Conservation (phyloP, 2,797 vertebrate species). For the Pipistrellus pygmaeus region DNA sequence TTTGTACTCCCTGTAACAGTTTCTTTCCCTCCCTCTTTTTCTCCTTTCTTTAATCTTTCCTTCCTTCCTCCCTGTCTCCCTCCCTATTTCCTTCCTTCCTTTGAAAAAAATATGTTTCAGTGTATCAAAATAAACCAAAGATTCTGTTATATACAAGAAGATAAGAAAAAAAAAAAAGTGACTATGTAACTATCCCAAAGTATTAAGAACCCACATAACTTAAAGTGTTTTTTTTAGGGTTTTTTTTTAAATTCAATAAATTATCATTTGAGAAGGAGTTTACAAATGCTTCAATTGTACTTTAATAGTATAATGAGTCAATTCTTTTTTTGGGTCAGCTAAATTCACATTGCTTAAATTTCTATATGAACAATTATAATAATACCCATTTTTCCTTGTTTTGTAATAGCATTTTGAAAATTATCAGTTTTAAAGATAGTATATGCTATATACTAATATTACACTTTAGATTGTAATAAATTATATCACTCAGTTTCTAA, state of each 20-base stretch:
- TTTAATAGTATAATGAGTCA: slow-evolving; percentile 33
- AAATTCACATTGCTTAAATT: slow-evolving; percentile 23
- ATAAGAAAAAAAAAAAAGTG: slow-evolving; percentile 56
- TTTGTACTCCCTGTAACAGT: neutral
- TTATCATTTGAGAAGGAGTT: slow-evolving; percentile 32
- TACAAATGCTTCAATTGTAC: neutral
- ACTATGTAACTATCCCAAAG: slow-evolving; percentile 6
- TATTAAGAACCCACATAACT: slow-evolving; percentile 20
- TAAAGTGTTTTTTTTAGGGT: neutral
- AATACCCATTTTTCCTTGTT: neutral
- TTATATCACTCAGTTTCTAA: neutral
- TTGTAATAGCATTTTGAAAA: slow-evolving; percentile 30
- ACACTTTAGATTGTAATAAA: neutral
- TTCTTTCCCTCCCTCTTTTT: neutral
- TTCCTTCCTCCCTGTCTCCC: neutral
- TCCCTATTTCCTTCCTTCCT: neutral
- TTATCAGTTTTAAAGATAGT: neutral
- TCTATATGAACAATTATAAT: neutral
- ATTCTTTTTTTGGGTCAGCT: slow-evolving; percentile 40
- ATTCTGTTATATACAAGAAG: slow-evolving; percentile 60
- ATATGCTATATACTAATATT: neutral
- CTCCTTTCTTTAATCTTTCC: neutral
- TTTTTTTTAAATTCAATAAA: neutral
- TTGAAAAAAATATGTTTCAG: neutral
- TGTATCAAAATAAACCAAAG: neutral